Base-by-base conservation (phyloP, 2,888 invertebrate genomes). In the Amiota communis region DNA sequence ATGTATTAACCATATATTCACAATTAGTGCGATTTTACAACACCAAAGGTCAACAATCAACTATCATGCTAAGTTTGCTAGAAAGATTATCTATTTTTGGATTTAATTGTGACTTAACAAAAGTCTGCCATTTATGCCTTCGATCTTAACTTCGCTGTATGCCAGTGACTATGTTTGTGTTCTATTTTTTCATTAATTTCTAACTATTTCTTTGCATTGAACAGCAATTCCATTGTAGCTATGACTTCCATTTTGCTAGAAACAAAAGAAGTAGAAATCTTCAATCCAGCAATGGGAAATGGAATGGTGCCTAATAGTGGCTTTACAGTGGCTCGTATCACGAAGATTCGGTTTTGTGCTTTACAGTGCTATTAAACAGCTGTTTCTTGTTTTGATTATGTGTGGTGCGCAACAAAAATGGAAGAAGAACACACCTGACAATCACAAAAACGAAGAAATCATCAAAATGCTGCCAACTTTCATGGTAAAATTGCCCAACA, bases 101-200 rank as follows among this genome's bases (percentile, higher is more conserved):
- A 47, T 90, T 96, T 48, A 83, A 6, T 89, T 94, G 75, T 92
- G 92, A 11, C 89, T 96, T 20, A 90, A 92, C 61, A 91, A 92
- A 72, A 91, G 88, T 75, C 91, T 95, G 74, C 97, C 97, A 51
- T 99, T 98, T 89, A 89, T 98, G 79, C 98, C 98, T 0, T 89
- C 99, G n/a, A 93, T 98, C 91, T 77, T 97, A n/a, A 98, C 95
- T 1, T 99, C 98, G 0, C 92, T 96, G 11, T 98, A 98, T 89
- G 98, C 97, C 90, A 92, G 96, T 3, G n/a, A n/a, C 4, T 96
- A 47, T 98, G 98, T n/a, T n/a, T 8, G 91, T 99, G 49, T 84
- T 93, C 13, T 96, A 96, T 88, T 93, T 93, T 80, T 98, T 94
- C 92, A 79, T 93, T 57, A 89, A 90, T 80, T 93, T n/a, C n/a